Base-by-base conservation (phyloP, 2,888 invertebrate species). In the Pheosia gnoma region DNA sequence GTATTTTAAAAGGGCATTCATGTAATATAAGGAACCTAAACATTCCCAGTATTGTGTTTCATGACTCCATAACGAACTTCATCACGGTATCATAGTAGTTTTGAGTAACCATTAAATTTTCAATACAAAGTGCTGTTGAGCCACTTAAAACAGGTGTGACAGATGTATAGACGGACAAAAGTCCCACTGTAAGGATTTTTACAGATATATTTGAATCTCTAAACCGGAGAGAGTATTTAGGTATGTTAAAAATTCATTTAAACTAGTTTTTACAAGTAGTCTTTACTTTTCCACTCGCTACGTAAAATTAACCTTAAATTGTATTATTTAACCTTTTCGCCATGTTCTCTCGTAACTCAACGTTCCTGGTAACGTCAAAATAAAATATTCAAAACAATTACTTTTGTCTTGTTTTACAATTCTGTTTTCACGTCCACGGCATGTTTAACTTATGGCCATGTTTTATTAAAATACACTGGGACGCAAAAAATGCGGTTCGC, bases 401-500 rank as follows among this genome's bases (percentile, higher is more conserved):
- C 61, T 62, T 59, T 63, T 66, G 71, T 60, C 72, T 71, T 68
- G 63, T 70, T 81, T 77, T 59, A 55, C 25, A 53, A 61, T 64
- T 65, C 71, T 63, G 61, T 72, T 69, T 63, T 45, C 43, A 59
- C 58, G 49, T 61, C 58, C 56, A 60, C 49, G 51, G 57, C 39
- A 65, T 13, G 11, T 13, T 62, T 65, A 25, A 62, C 45, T 60
- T 68, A 54, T 61, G 57, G 39, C 49, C 51, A 25, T 53, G 45
- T 68, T 65, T 62, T 47, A 52, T 60, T 53, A 54, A 41, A 56
- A 58, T 71, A 60, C 54, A 54, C 25, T 25, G 25, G 25, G 25
- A 25, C 25, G 25, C 25, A 25, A 25, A 25, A 25, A 25, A 25
- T 25, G 25, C 25, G 25, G 25, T 25, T 25, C 25, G 25, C 25